Evolutionary conservation across 2,888 invertebrate species (phyloP).

Genomic region (Scelioninae gen. 1): DNA sequence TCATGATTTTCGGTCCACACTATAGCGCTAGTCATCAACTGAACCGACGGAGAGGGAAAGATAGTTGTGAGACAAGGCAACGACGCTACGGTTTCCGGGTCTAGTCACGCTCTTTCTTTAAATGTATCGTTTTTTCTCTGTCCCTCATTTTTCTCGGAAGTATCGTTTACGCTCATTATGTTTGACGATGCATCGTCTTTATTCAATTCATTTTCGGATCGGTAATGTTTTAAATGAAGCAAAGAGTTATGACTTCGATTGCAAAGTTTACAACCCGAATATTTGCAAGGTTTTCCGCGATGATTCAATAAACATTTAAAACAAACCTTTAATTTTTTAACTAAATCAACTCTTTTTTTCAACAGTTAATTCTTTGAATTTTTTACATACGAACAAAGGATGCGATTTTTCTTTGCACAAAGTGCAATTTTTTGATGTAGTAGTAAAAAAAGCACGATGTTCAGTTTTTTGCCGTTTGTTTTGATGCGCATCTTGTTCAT

Average conservation of each 20-base stretch:
- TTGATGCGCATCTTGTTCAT: neutral
- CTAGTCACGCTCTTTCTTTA: conserved; percentile 21
- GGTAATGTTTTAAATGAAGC: conserved; percentile 1
- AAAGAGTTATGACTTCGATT: conserved; percentile 5
- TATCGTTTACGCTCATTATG: too few relatives aligned
- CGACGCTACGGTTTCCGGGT: neutral
- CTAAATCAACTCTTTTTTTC: conserved; percentile 6
- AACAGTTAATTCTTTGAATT: neutral
- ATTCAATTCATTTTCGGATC: too few relatives aligned
- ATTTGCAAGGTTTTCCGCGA: conserved; percentile 20
- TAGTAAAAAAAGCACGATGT: neutral
- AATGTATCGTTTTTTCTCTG: neutral
- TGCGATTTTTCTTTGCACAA: neutral
- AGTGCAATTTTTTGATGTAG: neutral
- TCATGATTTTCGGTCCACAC: neutral
- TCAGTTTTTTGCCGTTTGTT: neutral
- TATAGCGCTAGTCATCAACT: neutral
- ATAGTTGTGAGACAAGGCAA: neutral
- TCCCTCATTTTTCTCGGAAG: neutral
- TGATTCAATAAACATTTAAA: conserved; percentile 34
- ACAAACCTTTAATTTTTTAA: conserved; percentile 11
- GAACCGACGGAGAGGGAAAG: neutral
- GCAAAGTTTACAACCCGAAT: conserved; percentile 6
- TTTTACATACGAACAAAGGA: neutral
- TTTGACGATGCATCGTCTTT: too few relatives aligned